Conservation (phyloP, 1,140 invertebrate species). For the Panagrolaimus sp. region DNA sequence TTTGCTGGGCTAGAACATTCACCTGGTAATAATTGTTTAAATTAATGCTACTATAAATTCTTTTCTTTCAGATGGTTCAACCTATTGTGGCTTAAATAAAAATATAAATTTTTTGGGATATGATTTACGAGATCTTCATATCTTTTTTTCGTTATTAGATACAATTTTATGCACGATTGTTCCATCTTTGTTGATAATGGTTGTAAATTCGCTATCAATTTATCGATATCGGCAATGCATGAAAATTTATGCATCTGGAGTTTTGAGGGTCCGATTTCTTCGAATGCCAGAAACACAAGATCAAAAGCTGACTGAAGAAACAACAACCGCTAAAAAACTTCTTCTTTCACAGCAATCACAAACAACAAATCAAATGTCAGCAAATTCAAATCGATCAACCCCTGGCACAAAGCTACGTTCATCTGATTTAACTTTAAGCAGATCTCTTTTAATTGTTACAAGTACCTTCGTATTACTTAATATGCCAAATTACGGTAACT, state of each 20-base stretch:
- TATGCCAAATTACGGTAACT: conserved; percentile 47
- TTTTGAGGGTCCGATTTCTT: conserved; percentile 53
- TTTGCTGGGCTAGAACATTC: conserved; percentile 50
- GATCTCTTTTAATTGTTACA: conserved; percentile 55
- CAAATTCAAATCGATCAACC: conserved; percentile 32
- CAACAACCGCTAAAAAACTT: conserved; percentile 47
- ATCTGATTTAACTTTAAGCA: conserved; percentile 52
- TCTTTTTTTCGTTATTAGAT: conserved; percentile 52
- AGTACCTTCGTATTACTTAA: conserved; percentile 58
- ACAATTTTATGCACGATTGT: conserved; percentile 55
- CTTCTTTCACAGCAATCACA: conserved; percentile 38
- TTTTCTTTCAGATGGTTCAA: too few species aligned
- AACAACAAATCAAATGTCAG: conserved; percentile 35
- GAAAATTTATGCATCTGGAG: conserved; percentile 55
- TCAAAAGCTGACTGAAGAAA: conserved; percentile 33
- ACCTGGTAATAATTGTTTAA: too few species aligned
- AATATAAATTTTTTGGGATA: conserved; percentile 37
- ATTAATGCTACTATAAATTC: too few species aligned
- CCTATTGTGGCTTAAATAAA: conserved; percentile 42
- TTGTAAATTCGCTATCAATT: conserved; percentile 51
- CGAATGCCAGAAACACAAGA: conserved; percentile 34
- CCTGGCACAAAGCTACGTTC: conserved; percentile 50
- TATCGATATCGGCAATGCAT: conserved; percentile 56
- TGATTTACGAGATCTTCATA: conserved; percentile 44
- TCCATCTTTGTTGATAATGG: conserved; percentile 52